phyloP scores from a whole-genome alignment of 2,888 invertebrate species.

The Nemotelus nigrinus region DNA sequence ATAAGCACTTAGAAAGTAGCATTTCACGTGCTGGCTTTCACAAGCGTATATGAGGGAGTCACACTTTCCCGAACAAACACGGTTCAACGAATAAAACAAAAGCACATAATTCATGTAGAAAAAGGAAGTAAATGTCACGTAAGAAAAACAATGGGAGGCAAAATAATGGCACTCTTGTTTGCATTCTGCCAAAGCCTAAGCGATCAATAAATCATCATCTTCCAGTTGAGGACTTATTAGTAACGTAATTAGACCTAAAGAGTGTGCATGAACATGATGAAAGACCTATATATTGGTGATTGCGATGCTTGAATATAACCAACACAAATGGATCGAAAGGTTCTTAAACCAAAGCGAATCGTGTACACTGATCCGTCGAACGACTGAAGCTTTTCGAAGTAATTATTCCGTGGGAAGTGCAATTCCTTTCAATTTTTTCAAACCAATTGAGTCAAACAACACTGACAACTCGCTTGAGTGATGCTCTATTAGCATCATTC shows the following conservation, averaged over 20 bases:
- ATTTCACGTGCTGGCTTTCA: not conserved
- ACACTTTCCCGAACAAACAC: not conserved
- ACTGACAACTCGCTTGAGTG: slow-evolving; percentile 31
- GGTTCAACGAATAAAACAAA: not conserved
- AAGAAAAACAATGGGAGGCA: not conserved
- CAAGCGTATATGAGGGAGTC: not conserved
- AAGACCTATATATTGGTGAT: too few relatives aligned
- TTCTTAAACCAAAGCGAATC: too few relatives aligned
- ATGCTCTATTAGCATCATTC: slow-evolving; percentile 23
- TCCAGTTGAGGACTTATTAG: not conserved
- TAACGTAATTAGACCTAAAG: not conserved
- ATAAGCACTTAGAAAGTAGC: not conserved
- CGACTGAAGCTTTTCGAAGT: too few relatives aligned
- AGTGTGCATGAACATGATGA: too few relatives aligned
- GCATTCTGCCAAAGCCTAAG: not conserved
- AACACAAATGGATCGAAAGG: too few relatives aligned
- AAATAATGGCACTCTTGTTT: not conserved
- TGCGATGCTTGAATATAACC: too few relatives aligned
- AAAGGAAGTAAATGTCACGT: not conserved
- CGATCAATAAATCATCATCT: slow-evolving; percentile 19
- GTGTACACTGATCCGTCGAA: too few relatives aligned
- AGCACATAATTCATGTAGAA: not conserved
- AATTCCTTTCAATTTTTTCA: too few relatives aligned
- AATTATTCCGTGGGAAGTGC: too few relatives aligned
- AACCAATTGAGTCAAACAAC: slow-evolving; percentile 27